Evolutionary conservation across 2,113 vertebrate genomes (phyloP), one percentile per base, ranked within the genome.

Genomic region (Chamaea fasciata): DNA sequence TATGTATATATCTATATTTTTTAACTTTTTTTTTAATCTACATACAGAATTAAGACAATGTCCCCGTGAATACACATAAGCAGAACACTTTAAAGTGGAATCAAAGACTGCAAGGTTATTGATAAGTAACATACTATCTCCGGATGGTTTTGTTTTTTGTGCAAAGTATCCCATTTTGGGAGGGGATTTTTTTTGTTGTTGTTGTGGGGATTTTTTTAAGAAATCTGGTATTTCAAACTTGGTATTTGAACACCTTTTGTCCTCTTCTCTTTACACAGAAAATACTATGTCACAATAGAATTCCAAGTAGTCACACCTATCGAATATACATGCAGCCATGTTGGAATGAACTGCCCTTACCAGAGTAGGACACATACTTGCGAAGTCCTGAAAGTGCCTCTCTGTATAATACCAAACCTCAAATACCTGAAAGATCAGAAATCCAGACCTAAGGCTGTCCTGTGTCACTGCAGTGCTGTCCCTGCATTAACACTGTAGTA

Each of bases 311-410:
- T 44, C n/a, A 70, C 1, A 1, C 37, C 26, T 71, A 35, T 24
- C 6, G 1, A 82, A 81, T 49, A 67, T 15, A 74, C 14, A 30
- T 0, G 0, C 22, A 37, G 57, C 67, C 73, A 49, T 49, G 28
- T 41, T 76, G 49, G 33, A 68, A 89, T 42, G 37, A 68, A 39
- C 17, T 31, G 26, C 30, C 37, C 31, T 42, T 62, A 67, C 13
- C 28, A 76, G 59, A 94, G 79, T 9, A 79, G 12, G 79, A 62
- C n/a, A 55, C 20, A 24, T 17, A 44, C 24, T 37, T 27, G n/a
- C 2, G 37, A 42, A 57, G 23, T 44, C 22, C 31, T 67, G 27
- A 7, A 63, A 82, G n/a, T 41, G 17, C 49, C 27, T 88, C 52
- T 79, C 62, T 39, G 7, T 57, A 39, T 6, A 60, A 53, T 19